Conservation (phyloP, 2,797 vertebrate species). For the Mus caroli region DNA sequence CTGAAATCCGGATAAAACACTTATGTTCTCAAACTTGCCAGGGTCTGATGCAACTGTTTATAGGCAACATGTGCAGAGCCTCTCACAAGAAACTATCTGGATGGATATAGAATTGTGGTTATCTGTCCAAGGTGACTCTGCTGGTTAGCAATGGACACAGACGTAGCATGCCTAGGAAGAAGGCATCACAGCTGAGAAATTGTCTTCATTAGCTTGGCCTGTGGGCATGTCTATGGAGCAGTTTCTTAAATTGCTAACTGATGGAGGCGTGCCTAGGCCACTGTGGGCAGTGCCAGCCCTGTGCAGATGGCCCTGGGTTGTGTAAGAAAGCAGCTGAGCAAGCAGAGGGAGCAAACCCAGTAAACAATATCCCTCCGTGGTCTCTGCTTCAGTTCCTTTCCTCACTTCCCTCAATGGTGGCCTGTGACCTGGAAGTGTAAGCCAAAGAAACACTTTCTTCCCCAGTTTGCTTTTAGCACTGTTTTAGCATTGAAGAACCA, state of each 20-base stretch:
- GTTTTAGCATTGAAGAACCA: not conserved
- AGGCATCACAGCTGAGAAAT: not conserved
- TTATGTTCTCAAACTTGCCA: slow-evolving; percentile 33
- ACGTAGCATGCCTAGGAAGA: not conserved
- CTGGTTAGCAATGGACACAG: not conserved
- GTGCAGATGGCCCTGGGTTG: not conserved
- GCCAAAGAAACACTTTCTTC: not conserved
- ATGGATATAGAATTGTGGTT: not conserved
- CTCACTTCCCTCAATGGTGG: not conserved
- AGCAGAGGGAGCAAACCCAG: not conserved
- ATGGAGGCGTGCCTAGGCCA: not conserved
- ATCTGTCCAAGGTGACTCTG: not conserved
- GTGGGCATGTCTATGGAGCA: not conserved
- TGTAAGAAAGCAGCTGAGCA: not conserved
- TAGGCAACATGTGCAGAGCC: not conserved
- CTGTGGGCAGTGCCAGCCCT: not conserved
- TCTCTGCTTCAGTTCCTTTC: not conserved
- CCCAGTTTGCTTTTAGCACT: not conserved
- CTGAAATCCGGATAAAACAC: not conserved
- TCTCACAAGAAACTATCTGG: not conserved
- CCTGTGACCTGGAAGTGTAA: not conserved
- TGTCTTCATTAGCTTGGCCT: not conserved
- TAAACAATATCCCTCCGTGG: not conserved
- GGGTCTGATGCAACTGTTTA: not conserved
- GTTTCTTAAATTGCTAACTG: not conserved